Percentiles rank a stretch among this genome's conserved stretches.
phyloP scores from a whole-genome alignment of 2,113 vertebrate genomes.

The Leucoraja erinaceus region DNA sequence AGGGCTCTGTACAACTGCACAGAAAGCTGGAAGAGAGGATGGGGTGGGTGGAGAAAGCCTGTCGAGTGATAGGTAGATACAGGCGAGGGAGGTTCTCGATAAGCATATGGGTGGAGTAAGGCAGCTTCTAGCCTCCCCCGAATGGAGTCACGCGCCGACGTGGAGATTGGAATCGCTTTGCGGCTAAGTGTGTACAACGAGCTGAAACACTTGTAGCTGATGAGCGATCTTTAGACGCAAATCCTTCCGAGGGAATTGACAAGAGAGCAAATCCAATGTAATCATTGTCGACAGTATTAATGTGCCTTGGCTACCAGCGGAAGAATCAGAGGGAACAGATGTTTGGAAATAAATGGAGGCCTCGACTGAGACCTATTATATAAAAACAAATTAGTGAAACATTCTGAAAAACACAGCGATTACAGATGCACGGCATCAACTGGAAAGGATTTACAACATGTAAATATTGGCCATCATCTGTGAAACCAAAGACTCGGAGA shows the following conservation, averaged over 20 bases:
- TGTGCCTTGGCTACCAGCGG: background rate
- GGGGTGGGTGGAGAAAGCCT: too few relatives aligned
- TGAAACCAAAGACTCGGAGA: background rate
- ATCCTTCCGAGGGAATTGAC: background rate
- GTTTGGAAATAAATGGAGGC: background rate
- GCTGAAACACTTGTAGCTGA: constrained; percentile 12
- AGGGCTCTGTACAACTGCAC: too few relatives aligned
- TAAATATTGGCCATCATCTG: constrained; percentile 24
- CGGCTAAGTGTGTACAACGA: background rate
- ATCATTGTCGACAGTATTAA: background rate
- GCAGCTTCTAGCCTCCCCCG: too few relatives aligned
- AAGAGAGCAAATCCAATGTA: background rate
- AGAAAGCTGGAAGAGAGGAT: too few relatives aligned
- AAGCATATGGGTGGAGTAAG: too few relatives aligned
- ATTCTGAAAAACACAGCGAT: constrained; percentile 21
- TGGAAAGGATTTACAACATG: constrained; percentile 29
- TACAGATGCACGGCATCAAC: constrained; percentile 28
- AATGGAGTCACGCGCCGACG: background rate
- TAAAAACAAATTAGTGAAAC: constrained; percentile 38
- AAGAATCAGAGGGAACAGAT: constrained; percentile 3
- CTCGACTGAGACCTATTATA: background rate
- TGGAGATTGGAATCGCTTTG: background rate
- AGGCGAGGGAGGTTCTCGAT: too few relatives aligned
- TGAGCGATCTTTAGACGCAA: constrained; percentile 11
- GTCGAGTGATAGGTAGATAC: too few relatives aligned